Base-by-base conservation (phyloP, 2,113 vertebrate genomes). In the Apistogramma diplotaenia region DNA sequence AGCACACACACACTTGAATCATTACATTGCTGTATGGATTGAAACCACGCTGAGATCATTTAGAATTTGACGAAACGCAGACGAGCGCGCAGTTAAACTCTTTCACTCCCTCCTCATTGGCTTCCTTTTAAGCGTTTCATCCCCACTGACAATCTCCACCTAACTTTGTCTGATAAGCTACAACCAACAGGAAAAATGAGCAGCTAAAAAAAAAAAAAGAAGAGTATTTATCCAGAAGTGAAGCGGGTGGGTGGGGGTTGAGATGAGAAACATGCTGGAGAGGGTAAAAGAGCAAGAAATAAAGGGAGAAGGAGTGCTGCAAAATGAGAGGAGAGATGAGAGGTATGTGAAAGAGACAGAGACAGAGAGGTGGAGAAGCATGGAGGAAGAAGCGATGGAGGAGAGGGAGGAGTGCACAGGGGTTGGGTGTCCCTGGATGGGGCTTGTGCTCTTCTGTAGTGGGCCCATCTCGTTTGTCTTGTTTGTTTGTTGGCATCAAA, bases 401-500 rank as follows among this genome's bases (percentile, higher is more conserved):
- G 85, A 81, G 86, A 84, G 72, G 71, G 86, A 81, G 82, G 82
- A 82, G 81, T 67, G 65, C 10, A 82, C 81, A 65, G 79, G 91
- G 84, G 81, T 86, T 83, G 85, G 83, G 85, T 86, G 92, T 94
- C 93, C 93, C 93, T 90, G 85, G 92, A 89, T 89, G 58, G 87
- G 91, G 82, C 74, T 90, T 76, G 54, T 60, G 82, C 87, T 94
- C 87, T 81, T 92, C 86, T 93, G 88, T 89, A 91, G 88, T 88
- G 87, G 93, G 89, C 93, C 92, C 89, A 89, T 93, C 91, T 93
- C 86, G 83, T 93, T 92, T 92, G 88, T 91, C 92, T 92, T 94
- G 93, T 94, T 94, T 94, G 92, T 93, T 92, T 92, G 93, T 91
- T 91, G 89, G 87, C 91, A 93, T 94, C 93, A 95, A 94, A 94